Evolutionary conservation across 2,797 vertebrate genomes (phyloP).

Genomic region (Galago senegalensis): DNA sequence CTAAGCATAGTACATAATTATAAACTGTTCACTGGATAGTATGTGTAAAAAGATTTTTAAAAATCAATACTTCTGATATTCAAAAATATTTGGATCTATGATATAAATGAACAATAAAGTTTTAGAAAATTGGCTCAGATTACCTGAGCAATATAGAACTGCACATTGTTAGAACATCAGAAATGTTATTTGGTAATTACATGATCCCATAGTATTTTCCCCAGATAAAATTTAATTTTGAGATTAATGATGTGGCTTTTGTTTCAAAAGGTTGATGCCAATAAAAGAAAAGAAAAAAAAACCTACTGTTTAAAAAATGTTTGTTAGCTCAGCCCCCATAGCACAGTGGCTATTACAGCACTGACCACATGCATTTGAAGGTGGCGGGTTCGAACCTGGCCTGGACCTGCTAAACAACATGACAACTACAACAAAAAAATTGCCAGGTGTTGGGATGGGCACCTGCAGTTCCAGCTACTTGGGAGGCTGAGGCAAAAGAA

Average conservation of each 20-base stretch:
- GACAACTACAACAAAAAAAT: no score
- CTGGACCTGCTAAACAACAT: no score
- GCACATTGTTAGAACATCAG: not conserved
- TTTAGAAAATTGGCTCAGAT: conserved; percentile 22
- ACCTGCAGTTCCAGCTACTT: no score
- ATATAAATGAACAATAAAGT: conserved; percentile 26
- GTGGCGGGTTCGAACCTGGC: no score
- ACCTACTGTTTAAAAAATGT: not conserved
- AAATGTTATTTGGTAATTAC: conserved; percentile 8
- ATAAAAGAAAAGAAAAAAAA: conserved; percentile 45
- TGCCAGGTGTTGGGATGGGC: no score
- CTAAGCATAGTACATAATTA: conserved; percentile 41
- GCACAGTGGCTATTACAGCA: no score
- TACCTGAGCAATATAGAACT: not conserved
- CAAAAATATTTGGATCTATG: not conserved
- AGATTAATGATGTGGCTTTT: conserved; percentile 48
- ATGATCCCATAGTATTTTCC: conserved; percentile 7
- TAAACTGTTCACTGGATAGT: not conserved
- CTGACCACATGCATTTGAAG: no score
- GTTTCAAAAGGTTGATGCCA: conserved; percentile 49
- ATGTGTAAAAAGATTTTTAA: not conserved
- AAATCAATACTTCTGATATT: conserved; percentile 12
- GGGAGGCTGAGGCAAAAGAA: no score
- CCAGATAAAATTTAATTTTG: conserved; percentile 61
- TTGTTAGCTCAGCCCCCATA: not conserved